Conservation (phyloP, 1,140 invertebrate genomes). For the Drosophila baimaii region DNA sequence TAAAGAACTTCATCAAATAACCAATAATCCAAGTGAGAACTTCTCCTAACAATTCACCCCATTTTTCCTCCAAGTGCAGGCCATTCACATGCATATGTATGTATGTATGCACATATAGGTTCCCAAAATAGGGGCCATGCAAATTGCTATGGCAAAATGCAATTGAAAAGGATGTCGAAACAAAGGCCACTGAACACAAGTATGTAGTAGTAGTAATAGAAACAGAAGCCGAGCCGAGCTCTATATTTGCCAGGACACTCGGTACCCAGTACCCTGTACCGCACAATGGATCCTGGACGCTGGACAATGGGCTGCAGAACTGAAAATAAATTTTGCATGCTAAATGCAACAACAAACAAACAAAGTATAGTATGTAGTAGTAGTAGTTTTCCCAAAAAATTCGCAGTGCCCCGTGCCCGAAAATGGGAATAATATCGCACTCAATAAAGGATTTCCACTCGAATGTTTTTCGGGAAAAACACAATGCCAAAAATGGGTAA, state of each 20-base stretch:
- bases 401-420: neutral
- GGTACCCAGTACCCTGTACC: neutral
- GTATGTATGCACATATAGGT: neutral
- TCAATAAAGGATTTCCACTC: slow-evolving; percentile 78
- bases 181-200: slow-evolving; percentile 35
- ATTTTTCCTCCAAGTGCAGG: neutral
- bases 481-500: slow-evolving; percentile 22
- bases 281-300: slow-evolving; percentile 30
- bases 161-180: slow-evolving; percentile 57
- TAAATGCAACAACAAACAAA: slow-evolving; percentile 71
- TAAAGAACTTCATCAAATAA: too few relatives aligned
- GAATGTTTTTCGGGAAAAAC: slow-evolving; percentile 60
- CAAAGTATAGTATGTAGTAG: too few relatives aligned
- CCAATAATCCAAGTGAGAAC: too few relatives aligned
- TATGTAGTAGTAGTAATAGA: slow-evolving; percentile 38
- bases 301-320: slow-evolving; percentile 49
- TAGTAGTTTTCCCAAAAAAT: slow-evolving; percentile 13
- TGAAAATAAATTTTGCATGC: slow-evolving; percentile 77
- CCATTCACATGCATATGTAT: neutral
- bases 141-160: slow-evolving; percentile 49
- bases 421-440: slow-evolving; percentile 41
- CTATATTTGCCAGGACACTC: slow-evolving; percentile 1
- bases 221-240: slow-evolving; percentile 37
- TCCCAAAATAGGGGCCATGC: slow-evolving; percentile 19
- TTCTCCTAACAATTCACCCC: too few relatives aligned